A percentile compares a stretch with the other conserved stretches of the same genome.
Evolutionary conservation across 2,797 vertebrate species (phyloP).

Genomic region (Halcyon leucocephala): DNA sequence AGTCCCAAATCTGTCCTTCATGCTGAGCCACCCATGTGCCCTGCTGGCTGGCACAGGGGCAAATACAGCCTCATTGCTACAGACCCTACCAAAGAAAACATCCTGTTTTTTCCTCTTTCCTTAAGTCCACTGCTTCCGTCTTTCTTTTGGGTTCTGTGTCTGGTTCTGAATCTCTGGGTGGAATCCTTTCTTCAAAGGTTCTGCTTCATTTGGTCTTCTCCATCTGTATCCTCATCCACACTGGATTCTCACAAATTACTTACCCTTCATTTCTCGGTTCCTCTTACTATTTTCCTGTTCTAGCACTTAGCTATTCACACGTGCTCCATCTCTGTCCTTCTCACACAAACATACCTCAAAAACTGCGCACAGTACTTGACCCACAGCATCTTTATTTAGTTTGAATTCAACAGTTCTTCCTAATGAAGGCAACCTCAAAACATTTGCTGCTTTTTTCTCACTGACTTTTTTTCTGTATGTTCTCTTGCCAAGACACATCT

Average conservation of each 20-base stretch:
- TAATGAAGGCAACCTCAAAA: background rate
- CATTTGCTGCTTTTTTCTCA: constrained; percentile 10
- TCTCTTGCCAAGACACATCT: constrained; percentile 10
- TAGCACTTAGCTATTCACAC: background rate
- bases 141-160: background rate
- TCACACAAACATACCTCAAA: background rate
- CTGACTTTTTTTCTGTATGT: background rate
- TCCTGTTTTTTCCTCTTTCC: background rate
- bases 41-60: background rate
- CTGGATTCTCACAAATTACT: background rate
- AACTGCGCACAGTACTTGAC: background rate
- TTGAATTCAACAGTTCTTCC: constrained; percentile 1
- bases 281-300: background rate
- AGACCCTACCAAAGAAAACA: background rate
- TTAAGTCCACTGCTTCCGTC: background rate
- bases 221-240: background rate
- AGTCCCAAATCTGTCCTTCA: background rate
- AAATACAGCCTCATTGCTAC: background rate
- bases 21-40: background rate
- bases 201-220: background rate
- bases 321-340: background rate
- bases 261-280: background rate
- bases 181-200: background rate
- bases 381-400: background rate
- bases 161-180: background rate